phyloP scores from a whole-genome alignment of 1,140 invertebrate species.

The Drosophila neocordata region DNA sequence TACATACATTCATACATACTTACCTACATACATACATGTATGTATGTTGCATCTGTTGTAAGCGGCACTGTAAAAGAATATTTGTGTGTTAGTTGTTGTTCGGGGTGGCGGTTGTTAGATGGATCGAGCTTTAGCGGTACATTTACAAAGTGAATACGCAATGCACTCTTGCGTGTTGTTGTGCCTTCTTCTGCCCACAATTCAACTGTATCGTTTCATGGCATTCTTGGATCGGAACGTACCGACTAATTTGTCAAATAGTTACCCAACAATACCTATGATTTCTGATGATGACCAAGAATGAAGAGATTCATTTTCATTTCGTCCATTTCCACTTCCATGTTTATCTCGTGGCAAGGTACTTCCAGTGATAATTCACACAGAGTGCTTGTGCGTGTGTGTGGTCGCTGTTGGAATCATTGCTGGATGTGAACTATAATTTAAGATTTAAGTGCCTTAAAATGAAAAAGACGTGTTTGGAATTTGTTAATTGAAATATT shows the following conservation, averaged over 20 bases:
- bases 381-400: not conserved
- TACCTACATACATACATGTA: no score
- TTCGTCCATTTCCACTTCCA: slow-evolving; percentile 15
- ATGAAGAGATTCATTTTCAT: not conserved
- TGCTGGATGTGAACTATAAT: slow-evolving; percentile 7
- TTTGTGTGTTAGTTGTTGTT: slow-evolving; percentile 34
- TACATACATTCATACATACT: no score
- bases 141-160: slow-evolving; percentile 37
- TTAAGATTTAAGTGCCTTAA: not conserved
- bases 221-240: slow-evolving; percentile 59
- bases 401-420: no score
- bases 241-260: slow-evolving; percentile 66
- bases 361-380: not conserved
- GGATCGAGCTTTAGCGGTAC: slow-evolving; percentile 7
- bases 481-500: not conserved
- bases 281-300: slow-evolving; percentile 31
- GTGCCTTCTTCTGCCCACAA: not conserved
- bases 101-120: not conserved
- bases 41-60: not conserved
- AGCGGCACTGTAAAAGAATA: slow-evolving; percentile 47
- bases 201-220: slow-evolving; percentile 15
- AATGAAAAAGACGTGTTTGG: not conserved
- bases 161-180: not conserved
- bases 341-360: slow-evolving; percentile 1
- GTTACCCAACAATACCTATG: slow-evolving; percentile 50